Evolutionary conservation across 35 echinoderm and acorn worm genomes (phyloP).

Genomic region (Antedon bifida): DNA sequence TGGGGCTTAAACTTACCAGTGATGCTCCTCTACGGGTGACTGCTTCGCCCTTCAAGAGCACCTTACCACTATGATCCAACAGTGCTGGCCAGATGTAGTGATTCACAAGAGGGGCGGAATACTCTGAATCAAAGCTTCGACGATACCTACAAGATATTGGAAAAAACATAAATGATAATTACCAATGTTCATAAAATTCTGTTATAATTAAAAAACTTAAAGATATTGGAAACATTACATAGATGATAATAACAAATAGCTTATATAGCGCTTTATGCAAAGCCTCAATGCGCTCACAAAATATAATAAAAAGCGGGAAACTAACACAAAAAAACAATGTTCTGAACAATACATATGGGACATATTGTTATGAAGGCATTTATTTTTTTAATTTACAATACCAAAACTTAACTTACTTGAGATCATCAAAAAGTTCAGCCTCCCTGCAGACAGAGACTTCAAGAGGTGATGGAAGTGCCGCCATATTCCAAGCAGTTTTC

Average conservation of each 20-base stretch:
- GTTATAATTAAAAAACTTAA: too few relatives aligned
- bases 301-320: too few relatives aligned
- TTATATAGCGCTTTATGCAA: too few relatives aligned
- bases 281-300: too few relatives aligned
- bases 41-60: slow-evolving; percentile 85
- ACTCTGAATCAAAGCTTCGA: slow-evolving; percentile 87
- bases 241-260: too few relatives aligned
- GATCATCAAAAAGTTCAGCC: slow-evolving; percentile 75
- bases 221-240: too few relatives aligned
- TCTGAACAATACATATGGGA: too few relatives aligned
- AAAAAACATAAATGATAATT: not conserved
- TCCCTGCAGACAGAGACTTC: slow-evolving; percentile 42
- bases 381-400: too few relatives aligned
- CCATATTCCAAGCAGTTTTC: slow-evolving; percentile 78
- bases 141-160: slow-evolving; percentile 47
- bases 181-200: too few relatives aligned
- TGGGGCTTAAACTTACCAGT: slow-evolving; percentile 36
- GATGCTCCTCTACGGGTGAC: slow-evolving; percentile 76
- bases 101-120: slow-evolving; percentile 68
- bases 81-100: slow-evolving; percentile 90
- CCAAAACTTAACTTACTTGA: slow-evolving; percentile 35
- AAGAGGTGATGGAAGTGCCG: slow-evolving; percentile 65
- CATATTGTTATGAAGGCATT: too few relatives aligned
- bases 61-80: slow-evolving; percentile 38
- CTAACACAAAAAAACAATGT: too few relatives aligned